These are phyloP conservation scores for Xenus cinereus DNA, from an alignment of 2,113 vertebrate species.

Conservation along the genomic window DNA sequence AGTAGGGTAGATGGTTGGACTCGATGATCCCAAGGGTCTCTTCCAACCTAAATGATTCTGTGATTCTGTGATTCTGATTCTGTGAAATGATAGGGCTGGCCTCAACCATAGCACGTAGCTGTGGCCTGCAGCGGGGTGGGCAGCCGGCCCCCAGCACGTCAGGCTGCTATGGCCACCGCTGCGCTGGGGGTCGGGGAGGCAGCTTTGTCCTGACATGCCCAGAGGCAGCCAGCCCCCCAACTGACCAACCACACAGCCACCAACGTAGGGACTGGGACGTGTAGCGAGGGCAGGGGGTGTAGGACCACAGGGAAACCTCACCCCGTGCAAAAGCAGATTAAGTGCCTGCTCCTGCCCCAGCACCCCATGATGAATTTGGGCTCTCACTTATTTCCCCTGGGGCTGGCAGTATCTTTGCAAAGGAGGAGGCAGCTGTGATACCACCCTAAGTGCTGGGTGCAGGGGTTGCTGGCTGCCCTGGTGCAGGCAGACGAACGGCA, in stretches of 20 bases:
- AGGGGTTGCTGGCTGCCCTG: neutral
- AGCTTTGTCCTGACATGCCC: neutral
- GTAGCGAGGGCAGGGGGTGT: rapidly evolving
- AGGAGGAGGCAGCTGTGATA: neutral
- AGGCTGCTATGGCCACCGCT: neutral
- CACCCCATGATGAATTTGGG: neutral
- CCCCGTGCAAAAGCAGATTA: neutral
- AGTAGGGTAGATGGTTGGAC: too few relatives aligned
- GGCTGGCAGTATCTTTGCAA: neutral
- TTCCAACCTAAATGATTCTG: too few relatives aligned
- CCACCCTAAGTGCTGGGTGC: neutral
- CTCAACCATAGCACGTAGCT: neutral
- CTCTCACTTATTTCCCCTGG: neutral
- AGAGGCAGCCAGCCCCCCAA: neutral
- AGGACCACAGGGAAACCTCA: neutral
- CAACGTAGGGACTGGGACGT: neutral
- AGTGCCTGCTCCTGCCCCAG: neutral
- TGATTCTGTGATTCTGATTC: too few relatives aligned
- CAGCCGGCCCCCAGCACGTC: neutral
- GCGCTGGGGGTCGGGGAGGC: rapidly evolving
- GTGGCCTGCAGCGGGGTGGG: rapidly evolving
- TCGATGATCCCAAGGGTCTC: too few relatives aligned
- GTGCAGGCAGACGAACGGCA: neutral
- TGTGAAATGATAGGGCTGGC: rapidly evolving
- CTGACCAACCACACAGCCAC: too few relatives aligned